phyloP scores from a whole-genome alignment of 2,113 vertebrate genomes.

The Terrapene triunguis region DNA sequence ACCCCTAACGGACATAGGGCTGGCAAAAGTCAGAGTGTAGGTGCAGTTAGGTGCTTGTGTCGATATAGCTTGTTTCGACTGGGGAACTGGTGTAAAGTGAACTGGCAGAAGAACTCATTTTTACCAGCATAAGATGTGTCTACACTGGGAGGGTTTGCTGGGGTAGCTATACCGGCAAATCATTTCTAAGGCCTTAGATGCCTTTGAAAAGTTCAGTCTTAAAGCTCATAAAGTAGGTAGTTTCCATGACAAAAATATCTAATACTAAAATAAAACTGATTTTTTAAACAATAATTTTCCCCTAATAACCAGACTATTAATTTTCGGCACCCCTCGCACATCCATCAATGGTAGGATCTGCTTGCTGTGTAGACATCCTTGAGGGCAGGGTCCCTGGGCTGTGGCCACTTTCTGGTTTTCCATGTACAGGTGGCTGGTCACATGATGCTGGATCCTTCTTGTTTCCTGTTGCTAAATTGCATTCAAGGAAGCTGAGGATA shows the following conservation, averaged over 20 bases:
- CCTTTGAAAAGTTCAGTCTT: neutral
- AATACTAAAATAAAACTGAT: neutral
- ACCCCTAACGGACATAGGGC: too few species aligned
- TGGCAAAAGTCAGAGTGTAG: too few species aligned
- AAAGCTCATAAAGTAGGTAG: neutral
- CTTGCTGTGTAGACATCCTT: neutral
- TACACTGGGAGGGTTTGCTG: neutral
- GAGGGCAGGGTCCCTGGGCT: neutral
- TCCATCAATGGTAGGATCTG: neutral
- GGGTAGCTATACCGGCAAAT: neutral
- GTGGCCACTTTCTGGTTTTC: neutral
- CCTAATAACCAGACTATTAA: neutral
- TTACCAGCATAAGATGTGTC: neutral
- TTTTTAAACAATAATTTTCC: neutral
- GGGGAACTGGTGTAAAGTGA: too few species aligned
- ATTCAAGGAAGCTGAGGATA: neutral
- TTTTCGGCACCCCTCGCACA: neutral
- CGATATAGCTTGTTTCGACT: too few species aligned
- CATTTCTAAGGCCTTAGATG: neutral
- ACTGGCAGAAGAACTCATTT: neutral
- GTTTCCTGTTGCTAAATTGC: neutral
- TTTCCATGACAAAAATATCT: neutral
- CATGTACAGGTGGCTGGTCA: neutral
- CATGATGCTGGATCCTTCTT: neutral
- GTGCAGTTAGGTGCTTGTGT: too few species aligned